Conservation (phyloP, 2,113 vertebrate species). For the Ceyx margarethae region DNA sequence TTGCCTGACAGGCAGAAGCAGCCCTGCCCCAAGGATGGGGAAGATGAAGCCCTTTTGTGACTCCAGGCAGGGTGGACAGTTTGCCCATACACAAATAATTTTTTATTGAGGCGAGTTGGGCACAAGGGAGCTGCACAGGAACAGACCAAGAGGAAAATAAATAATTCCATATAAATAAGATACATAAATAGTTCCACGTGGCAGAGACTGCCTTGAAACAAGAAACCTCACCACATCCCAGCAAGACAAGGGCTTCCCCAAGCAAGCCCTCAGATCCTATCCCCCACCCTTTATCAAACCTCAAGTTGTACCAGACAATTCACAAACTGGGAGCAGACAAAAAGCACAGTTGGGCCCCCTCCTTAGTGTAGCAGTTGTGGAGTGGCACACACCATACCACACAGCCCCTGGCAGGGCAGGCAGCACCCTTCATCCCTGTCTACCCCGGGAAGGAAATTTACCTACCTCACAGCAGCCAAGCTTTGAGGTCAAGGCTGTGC, state of each 20-base stretch:
- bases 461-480: neutral
- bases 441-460: neutral
- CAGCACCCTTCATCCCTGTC: neutral
- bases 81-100: constrained; percentile 34
- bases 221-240: constrained; percentile 16
- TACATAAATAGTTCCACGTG: constrained; percentile 52
- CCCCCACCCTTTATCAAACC: constrained; percentile 4
- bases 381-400: neutral
- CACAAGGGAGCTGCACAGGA: constrained; percentile 3
- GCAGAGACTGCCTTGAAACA: constrained; percentile 53
- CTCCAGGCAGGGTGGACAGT: neutral
- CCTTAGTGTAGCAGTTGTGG: constrained; percentile 38
- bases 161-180: constrained; percentile 71
- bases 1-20: neutral
- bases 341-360: neutral
- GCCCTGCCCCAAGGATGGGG: neutral
- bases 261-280: neutral
- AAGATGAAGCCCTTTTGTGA: neutral
- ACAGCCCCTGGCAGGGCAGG: neutral
- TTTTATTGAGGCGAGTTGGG: constrained; percentile 30
- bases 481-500: neutral
- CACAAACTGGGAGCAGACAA: neutral
- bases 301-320: constrained; percentile 56
- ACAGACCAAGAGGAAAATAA: constrained; percentile 58
- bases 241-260: neutral